Percentiles rank a stretch among this genome's conserved stretches.
phyloP scores from a whole-genome alignment of 1,140 invertebrate genomes.

The Microplitis demolitor region DNA sequence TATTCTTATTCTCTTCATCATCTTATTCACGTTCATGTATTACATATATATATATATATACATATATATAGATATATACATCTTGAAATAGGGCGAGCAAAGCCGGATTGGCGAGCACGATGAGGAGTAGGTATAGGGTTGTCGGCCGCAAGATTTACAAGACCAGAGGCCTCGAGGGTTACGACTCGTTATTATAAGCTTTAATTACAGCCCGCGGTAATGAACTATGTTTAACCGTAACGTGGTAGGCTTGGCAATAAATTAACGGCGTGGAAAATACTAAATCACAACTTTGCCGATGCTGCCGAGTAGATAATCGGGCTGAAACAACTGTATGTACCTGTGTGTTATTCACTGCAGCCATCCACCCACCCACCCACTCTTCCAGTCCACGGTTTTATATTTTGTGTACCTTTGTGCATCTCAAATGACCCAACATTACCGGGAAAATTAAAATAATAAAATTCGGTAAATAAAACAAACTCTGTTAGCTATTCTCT shows the following conservation, averaged over 20 bases:
- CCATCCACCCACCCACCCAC: slow-evolving; percentile 5
- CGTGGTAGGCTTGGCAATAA: slow-evolving; percentile 59
- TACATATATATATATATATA: too few relatives aligned
- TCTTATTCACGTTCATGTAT: too few relatives aligned
- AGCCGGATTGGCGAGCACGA: slow-evolving; percentile 18
- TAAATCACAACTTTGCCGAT: slow-evolving; percentile 60
- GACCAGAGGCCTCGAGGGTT: slow-evolving; percentile 54
- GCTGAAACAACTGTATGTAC: slow-evolving; percentile 49
- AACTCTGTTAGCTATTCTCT: too few relatives aligned
- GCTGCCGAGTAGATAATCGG: slow-evolving; percentile 59
- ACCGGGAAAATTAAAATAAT: too few relatives aligned
- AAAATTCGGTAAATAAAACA: too few relatives aligned
- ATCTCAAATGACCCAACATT: too few relatives aligned
- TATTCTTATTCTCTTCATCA: background rate
- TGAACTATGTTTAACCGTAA: slow-evolving; percentile 61
- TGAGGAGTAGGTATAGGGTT: slow-evolving; percentile 34
- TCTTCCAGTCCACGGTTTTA: background rate
- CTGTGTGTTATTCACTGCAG: slow-evolving; percentile 18
- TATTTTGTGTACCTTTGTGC: background rate
- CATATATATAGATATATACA: background rate
- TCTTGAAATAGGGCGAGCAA: slow-evolving; percentile 12
- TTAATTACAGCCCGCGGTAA: slow-evolving; percentile 60
- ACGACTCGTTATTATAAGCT: slow-evolving; percentile 60
- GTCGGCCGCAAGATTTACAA: slow-evolving; percentile 56
- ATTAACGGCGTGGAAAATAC: slow-evolving; percentile 60